These are phyloP conservation scores for Orientallactaga sibirica DNA, from an alignment of 2,797 vertebrate genomes.

Conservation along the genomic window DNA sequence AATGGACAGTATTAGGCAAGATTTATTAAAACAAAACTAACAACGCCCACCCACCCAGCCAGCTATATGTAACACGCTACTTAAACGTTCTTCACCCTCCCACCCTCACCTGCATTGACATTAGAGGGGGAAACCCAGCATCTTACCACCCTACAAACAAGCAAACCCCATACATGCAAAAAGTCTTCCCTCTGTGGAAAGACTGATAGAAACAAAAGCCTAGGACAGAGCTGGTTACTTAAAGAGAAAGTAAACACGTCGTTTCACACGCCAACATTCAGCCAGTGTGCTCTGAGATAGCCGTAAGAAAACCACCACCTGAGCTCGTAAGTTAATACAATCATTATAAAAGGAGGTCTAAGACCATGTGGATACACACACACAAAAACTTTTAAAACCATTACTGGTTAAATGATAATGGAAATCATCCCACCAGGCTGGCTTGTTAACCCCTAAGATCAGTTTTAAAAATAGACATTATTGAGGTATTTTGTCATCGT, in stretches of 20 bases:
- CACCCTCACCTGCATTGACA: conserved; percentile 76
- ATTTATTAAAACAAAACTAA: conserved; percentile 76
- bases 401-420: conserved; percentile 90
- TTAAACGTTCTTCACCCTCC: conserved; percentile 76
- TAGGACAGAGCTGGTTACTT: conserved; percentile 89
- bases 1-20: conserved; percentile 83
- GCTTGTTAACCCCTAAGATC: conserved; percentile 91
- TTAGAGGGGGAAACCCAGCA: conserved; percentile 56
- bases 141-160: conserved; percentile 81
- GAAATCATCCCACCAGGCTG: conserved; percentile 90
- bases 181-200: conserved; percentile 85
- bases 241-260: conserved; percentile 88
- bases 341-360: conserved; percentile 94
- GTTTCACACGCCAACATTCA: conserved; percentile 92
- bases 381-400: conserved; percentile 89
- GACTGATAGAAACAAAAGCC: conserved; percentile 85
- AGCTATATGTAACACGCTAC: conserved; percentile 85
- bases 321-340: conserved; percentile 95
- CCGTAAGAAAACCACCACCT: conserved; percentile 92
- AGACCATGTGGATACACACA: conserved; percentile 89
- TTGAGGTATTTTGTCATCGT: conserved; percentile 86
- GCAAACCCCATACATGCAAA: conserved; percentile 82
- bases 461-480: conserved; percentile 84
- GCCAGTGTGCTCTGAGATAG: conserved; percentile 91
- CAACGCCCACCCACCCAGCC: conserved; percentile 78